These are phyloP conservation scores for Eupleurogrammus muticus DNA, from an alignment of 2,797 vertebrate species.

Conservation along the genomic window DNA sequence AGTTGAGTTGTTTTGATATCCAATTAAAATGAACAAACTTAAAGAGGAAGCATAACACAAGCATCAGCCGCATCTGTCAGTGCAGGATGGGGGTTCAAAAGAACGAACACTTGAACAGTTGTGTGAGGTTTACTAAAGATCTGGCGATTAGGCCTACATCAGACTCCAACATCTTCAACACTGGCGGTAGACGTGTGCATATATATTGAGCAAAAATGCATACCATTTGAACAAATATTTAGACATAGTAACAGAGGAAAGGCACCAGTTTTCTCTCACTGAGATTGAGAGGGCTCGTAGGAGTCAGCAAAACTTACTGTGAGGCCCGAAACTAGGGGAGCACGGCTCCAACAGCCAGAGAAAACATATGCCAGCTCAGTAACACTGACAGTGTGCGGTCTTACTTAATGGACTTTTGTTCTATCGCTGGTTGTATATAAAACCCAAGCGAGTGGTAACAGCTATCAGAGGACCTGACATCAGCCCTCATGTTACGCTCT, in stretches of 20 bases:
- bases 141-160: slow-evolving; percentile 1
- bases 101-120: slow-evolving; percentile 3
- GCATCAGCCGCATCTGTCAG: background rate
- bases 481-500: slow-evolving; percentile 54
- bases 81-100: slow-evolving; percentile 1
- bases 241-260: slow-evolving; percentile 47
- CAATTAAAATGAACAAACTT: background rate
- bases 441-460: slow-evolving; percentile 51
- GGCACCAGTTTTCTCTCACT: slow-evolving; percentile 39
- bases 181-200: background rate
- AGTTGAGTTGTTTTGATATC: slow-evolving; percentile 2
- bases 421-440: slow-evolving; percentile 67
- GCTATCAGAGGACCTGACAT: slow-evolving; percentile 55
- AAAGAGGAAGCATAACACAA: background rate
- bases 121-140: slow-evolving; percentile 9
- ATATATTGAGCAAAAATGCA: slow-evolving; percentile 30
- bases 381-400: slow-evolving; percentile 68
- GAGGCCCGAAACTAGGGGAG: slow-evolving; percentile 72
- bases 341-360: slow-evolving; percentile 59
- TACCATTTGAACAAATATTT: slow-evolving; percentile 59
- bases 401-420: slow-evolving; percentile 73
- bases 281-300: slow-evolving; percentile 43
- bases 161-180: slow-evolving; percentile 23
- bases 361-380: slow-evolving; percentile 70
- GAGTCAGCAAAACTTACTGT: slow-evolving; percentile 58